These are phyloP conservation scores for Canis aureus DNA, from an alignment of 2,113 vertebrate genomes.

Conservation along the genomic window DNA sequence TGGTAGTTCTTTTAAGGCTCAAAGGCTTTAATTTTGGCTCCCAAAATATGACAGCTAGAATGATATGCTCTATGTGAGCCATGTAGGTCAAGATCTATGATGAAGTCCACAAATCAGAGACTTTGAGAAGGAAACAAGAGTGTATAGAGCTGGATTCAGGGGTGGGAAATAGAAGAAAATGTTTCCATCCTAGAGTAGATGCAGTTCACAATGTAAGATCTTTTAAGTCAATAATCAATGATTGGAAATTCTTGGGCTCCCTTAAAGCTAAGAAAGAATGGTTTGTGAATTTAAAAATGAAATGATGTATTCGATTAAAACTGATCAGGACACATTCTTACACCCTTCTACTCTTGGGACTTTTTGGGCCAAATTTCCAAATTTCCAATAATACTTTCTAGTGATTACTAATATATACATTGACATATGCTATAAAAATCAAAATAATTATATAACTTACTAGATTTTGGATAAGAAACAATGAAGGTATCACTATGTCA, in stretches of 20 bases:
- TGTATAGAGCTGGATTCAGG: not conserved
- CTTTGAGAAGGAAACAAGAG: not conserved
- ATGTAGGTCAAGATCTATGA: not conserved
- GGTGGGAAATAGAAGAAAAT: not conserved
- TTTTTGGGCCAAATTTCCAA: not conserved
- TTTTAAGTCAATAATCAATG: not conserved
- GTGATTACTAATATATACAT: not conserved
- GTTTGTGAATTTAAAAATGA: not conserved
- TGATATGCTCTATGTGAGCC: not conserved
- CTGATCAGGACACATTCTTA: not conserved
- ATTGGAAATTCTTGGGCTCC: not conserved
- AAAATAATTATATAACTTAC: not conserved
- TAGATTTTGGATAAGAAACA: not conserved
- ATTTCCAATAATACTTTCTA: not conserved
- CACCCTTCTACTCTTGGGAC: not conserved
- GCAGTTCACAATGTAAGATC: not conserved
- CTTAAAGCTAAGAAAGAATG: not conserved
- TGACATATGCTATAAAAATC: not conserved
- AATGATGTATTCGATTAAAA: not conserved
- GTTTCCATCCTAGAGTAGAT: not conserved
- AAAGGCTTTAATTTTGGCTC: not conserved
- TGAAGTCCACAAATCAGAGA: not conserved
- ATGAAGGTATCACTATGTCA: not conserved
- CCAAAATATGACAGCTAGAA: not conserved
- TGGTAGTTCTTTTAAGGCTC: not conserved